Base-by-base conservation (phyloP, 2,888 invertebrate species). In the Acronicta psi region DNA sequence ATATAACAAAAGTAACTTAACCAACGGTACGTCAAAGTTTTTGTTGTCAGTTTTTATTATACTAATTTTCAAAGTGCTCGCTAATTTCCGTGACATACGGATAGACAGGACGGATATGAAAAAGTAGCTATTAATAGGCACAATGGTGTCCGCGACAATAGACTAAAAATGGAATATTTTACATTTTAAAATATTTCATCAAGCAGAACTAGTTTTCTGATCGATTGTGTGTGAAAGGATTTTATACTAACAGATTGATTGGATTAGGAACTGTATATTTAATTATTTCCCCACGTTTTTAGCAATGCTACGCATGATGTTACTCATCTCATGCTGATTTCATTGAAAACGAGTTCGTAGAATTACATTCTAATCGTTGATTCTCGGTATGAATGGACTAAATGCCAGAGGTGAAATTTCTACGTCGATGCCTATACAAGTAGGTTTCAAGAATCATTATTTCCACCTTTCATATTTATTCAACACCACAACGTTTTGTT, bases 281-380 rank as follows among this genome's bases (percentile, higher is more conserved):
- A 36, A 52, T 36, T 37, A 31, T 73, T 73, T 68, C 40, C 25
- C 37, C 44, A 73, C 34, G 11, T 44, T 52, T 59, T 47, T 20
- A 53, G 20, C 23, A 40, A 47, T 41, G 16, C 25, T 54, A 43
- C 40, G 40, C 49, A 31, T 31, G 14, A 23, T 29, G 34, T 74
- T 65, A 68, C 47, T 74, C 60, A 69, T 59, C 61, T 58, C 36
- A 49, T 42, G 51, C 45, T 49, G 43, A 59, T 62, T 60, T 38
- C 52, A 69, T 75, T 67, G 45, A 42, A 65, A 62, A 59, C 59
- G 31, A 47, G 56, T 75, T 77, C 75, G 62, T 16, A 13, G 73
- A 67, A 75, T 53, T 46, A 69, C 69, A 63, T 72, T 72, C 73
- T 63, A 71, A 74, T 69, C 59, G 41, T 25, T 43, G 46, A 38